These are phyloP conservation scores for Heliconius aoede DNA, from an alignment of 2,888 invertebrate genomes.

Conservation along the genomic window DNA sequence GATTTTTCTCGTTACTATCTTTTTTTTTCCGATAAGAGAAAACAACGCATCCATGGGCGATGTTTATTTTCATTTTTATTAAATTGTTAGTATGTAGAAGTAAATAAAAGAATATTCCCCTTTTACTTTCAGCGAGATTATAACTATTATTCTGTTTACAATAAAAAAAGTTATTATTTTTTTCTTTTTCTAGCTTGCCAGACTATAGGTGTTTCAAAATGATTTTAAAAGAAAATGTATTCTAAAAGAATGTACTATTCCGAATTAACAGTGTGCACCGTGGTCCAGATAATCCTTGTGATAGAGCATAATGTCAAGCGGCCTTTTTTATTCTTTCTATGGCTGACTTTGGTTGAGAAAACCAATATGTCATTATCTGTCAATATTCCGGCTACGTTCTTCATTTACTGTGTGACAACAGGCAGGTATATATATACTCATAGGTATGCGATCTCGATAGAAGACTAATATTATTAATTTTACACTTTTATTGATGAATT, in stretches of 20 bases:
- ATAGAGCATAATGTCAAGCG: not conserved
- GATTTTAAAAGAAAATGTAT: not conserved
- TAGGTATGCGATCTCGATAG: not conserved
- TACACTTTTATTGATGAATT: not conserved
- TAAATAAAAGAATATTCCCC: not conserved
- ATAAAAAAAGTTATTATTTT: not conserved
- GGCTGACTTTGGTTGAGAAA: not conserved
- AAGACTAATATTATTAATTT: not conserved
- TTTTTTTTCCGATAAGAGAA: not conserved
- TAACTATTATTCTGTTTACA: not conserved
- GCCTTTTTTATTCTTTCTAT: not conserved
- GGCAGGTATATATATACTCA: not conserved
- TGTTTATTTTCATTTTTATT: constrained; percentile 1
- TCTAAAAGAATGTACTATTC: not conserved
- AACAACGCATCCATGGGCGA: not conserved
- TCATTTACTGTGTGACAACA: not conserved
- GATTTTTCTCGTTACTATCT: not conserved
- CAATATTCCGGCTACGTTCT: constrained; percentile 5
- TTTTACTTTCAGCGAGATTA: not conserved
- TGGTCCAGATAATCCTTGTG: not conserved
- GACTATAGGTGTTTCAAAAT: not conserved
- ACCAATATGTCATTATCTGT: not conserved
- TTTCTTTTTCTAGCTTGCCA: not conserved
- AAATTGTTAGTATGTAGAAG: not conserved
- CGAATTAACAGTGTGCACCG: not conserved